A percentile compares a stretch with the other conserved stretches of the same genome.
Conservation (phyloP, 1,140 invertebrate species). For the Anadara kagoshimensis region DNA sequence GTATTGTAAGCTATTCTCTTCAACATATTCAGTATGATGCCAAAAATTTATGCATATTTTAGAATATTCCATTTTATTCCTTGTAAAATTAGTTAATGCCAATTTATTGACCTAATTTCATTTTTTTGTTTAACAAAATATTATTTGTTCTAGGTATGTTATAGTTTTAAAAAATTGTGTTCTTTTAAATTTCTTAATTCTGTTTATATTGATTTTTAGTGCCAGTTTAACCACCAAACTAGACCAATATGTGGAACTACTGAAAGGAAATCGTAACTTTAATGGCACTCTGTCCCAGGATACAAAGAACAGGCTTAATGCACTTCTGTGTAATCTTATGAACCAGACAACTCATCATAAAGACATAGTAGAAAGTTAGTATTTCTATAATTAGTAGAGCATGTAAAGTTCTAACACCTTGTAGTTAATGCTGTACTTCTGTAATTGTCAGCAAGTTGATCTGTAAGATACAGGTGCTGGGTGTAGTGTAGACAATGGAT, state of each 20-base stretch:
- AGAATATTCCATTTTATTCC: too few species aligned
- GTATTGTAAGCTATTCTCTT: too few species aligned
- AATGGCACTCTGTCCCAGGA: conserved; percentile 31
- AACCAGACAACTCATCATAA: conserved; percentile 65
- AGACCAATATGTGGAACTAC: conserved; percentile 63
- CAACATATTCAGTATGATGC: too few species aligned
- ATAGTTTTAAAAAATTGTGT: too few species aligned
- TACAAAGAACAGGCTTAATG: conserved; percentile 51
- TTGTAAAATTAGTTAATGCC: too few species aligned
- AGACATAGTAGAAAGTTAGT: conserved; percentile 64
- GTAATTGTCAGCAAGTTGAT: background rate
- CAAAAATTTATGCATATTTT: too few species aligned
- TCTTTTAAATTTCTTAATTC: too few species aligned
- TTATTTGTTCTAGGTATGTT: too few species aligned
- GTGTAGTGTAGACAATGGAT: too few species aligned
- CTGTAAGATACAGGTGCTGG: background rate
- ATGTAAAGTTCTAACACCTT: background rate
- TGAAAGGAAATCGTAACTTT: conserved; percentile 52
- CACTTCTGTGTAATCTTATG: conserved; percentile 59
- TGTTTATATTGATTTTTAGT: conserved; percentile 33
- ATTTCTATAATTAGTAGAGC: background rate
- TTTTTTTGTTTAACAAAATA: too few species aligned
- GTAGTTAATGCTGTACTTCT: background rate
- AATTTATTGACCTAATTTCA: too few species aligned
- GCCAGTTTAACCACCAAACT: conserved; percentile 51